A percentile compares a stretch with the other conserved stretches of the same genome.
phyloP scores from a whole-genome alignment of 2,888 invertebrate species.

The Ischnura elegans region DNA sequence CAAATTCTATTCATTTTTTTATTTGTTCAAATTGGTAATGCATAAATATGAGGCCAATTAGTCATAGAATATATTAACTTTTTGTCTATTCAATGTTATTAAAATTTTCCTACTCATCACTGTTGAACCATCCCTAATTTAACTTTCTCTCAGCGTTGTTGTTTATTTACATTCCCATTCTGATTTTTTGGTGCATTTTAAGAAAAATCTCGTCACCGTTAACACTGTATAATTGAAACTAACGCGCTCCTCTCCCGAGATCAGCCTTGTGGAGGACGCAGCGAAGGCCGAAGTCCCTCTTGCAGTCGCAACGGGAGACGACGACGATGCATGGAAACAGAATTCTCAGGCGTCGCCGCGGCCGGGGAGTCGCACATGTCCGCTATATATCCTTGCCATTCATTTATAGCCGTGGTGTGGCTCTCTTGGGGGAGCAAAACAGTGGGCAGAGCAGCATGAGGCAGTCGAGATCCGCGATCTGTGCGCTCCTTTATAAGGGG shows the following conservation, averaged over 20 bases:
- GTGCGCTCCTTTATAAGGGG: not conserved
- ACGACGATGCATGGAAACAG: not conserved
- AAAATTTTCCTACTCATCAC: not conserved
- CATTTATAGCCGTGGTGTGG: not conserved
- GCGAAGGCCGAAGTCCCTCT: not conserved
- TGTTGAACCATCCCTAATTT: not conserved
- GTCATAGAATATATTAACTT: no score
- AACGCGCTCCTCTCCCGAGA: not conserved
- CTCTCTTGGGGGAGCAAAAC: not conserved
- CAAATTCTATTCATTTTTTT: no score
- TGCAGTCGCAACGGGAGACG: conserved; percentile 15
- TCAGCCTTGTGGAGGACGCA: conserved; percentile 4
- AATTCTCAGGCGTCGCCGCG: not conserved
- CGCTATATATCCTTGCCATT: not conserved
- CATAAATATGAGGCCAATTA: no score
- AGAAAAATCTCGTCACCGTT: no score
- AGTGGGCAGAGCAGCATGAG: not conserved
- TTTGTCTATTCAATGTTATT: no score
- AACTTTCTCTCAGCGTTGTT: no score
- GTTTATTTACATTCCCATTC: no score
- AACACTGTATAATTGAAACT: no score
- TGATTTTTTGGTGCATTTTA: no score
- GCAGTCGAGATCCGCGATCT: not conserved
- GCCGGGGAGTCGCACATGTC: not conserved
- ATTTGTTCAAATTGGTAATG: no score